These are phyloP conservation scores for Galaxias olidus DNA, from an alignment of 2,797 vertebrate species.

Conservation along the genomic window DNA sequence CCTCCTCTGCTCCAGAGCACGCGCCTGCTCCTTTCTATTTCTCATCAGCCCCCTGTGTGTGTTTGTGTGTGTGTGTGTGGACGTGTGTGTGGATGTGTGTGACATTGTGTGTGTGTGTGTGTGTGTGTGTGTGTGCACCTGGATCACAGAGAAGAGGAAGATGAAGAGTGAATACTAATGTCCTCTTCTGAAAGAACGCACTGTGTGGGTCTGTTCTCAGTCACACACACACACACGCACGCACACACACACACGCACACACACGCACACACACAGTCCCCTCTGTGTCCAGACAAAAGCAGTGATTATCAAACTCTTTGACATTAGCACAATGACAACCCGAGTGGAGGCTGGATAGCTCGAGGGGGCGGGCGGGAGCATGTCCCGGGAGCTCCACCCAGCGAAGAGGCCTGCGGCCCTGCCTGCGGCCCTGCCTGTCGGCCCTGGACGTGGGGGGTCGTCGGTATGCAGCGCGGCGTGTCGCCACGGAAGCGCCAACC, in stretches of 20 bases:
- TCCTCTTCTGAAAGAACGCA: constrained; percentile 59
- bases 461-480: constrained; percentile 51
- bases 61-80: neutral
- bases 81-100: constrained; percentile 36
- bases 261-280: constrained; percentile 48
- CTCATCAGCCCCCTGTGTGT: constrained; percentile 30
- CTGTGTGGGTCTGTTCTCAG: constrained; percentile 70
- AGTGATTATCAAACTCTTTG: constrained; percentile 62
- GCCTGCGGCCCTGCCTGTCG: constrained; percentile 14
- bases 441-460: constrained; percentile 34
- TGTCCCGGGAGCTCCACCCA: constrained; percentile 13
- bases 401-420: neutral
- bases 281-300: constrained; percentile 59
- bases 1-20: too few species aligned
- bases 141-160: constrained; percentile 37
- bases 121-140: constrained; percentile 49
- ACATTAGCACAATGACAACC: constrained; percentile 45
- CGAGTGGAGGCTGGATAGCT: neutral
- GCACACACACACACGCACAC: constrained; percentile 22
- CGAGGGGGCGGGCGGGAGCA: constrained; percentile 24
- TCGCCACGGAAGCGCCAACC: constrained; percentile 40
- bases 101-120: constrained; percentile 43
- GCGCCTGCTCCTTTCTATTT: constrained; percentile 54
- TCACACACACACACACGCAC: neutral
- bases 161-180: constrained; percentile 75